phyloP scores from a whole-genome alignment of 2,113 vertebrate species.

The Ovis aries region DNA sequence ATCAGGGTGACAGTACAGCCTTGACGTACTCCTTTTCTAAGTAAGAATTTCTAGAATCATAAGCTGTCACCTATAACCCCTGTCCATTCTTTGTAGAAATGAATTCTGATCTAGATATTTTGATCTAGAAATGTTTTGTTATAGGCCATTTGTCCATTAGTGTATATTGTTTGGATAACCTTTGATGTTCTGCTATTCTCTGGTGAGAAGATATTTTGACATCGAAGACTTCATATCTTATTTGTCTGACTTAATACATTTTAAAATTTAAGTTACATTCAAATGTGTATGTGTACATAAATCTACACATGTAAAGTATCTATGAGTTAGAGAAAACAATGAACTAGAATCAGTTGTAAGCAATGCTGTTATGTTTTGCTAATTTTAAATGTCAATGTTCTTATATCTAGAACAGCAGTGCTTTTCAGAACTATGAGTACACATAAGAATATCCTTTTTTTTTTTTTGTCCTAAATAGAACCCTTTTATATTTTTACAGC shows the following conservation, averaged over 20 bases:
- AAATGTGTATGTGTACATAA: neutral
- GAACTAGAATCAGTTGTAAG: neutral
- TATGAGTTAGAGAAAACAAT: neutral
- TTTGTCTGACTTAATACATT: neutral
- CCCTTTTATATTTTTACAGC: neutral
- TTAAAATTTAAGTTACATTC: neutral
- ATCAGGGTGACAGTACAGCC: too few species aligned
- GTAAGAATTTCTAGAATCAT: neutral
- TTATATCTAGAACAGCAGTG: neutral
- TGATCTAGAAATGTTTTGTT: neutral
- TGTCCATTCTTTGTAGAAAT: neutral
- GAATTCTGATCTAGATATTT: neutral
- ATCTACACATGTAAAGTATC: neutral
- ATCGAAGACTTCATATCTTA: neutral
- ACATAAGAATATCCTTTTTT: neutral
- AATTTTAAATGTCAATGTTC: neutral
- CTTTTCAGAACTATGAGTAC: neutral
- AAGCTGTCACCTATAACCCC: neutral
- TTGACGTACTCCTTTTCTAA: too few species aligned
- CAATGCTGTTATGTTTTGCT: neutral
- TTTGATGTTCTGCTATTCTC: neutral
- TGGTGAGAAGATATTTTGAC: neutral
- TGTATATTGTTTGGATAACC: neutral
- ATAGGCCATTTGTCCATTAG: neutral
- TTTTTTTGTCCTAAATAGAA: neutral